Conservation (phyloP, 1,140 invertebrate genomes). For the Zaprionus nigranus region DNA sequence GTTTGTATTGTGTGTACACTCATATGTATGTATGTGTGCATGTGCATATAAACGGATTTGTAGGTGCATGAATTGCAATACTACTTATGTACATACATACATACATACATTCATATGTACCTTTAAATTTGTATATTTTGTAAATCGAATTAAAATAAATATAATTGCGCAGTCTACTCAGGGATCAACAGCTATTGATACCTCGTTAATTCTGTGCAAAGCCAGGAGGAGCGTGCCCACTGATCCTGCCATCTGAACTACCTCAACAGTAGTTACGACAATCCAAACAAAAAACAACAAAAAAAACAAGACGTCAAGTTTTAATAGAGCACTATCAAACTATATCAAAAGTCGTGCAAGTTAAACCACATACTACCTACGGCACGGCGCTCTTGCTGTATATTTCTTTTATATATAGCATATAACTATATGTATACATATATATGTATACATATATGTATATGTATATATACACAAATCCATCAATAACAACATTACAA, state of each 20-base stretch:
- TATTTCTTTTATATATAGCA: conserved; percentile 2
- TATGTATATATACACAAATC: conserved; percentile 17
- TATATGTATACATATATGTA: conserved; percentile 23
- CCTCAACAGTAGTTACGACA: conserved; percentile 10
- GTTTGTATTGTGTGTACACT: conserved; percentile 2
- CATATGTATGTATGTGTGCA: conserved; percentile 6
- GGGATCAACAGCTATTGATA: conserved; percentile 38
- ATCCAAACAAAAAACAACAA: neutral
- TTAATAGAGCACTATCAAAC: neutral
- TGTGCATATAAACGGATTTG: neutral
- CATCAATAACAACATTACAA: conserved; percentile 19
- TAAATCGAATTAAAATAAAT: conserved; percentile 34
- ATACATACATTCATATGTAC: conserved; percentile 7
- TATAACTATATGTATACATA: conserved; percentile 29
- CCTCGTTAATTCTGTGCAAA: conserved; percentile 23
- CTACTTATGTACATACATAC: conserved; percentile 13
- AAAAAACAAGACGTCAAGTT: neutral
- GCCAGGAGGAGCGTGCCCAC: conserved; percentile 4
- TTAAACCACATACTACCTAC: neutral
- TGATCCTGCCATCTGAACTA: conserved; percentile 7
- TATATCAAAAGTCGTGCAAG: neutral
- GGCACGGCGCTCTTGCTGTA: neutral
- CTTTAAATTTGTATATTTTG: conserved; percentile 8
- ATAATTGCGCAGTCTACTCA: conserved; percentile 60
- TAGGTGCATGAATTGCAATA: conserved; percentile 1